Evolutionary conservation across 2,113 vertebrate genomes (phyloP), one percentile per base, ranked within the genome.

Genomic region (Antechinus stuartii): DNA sequence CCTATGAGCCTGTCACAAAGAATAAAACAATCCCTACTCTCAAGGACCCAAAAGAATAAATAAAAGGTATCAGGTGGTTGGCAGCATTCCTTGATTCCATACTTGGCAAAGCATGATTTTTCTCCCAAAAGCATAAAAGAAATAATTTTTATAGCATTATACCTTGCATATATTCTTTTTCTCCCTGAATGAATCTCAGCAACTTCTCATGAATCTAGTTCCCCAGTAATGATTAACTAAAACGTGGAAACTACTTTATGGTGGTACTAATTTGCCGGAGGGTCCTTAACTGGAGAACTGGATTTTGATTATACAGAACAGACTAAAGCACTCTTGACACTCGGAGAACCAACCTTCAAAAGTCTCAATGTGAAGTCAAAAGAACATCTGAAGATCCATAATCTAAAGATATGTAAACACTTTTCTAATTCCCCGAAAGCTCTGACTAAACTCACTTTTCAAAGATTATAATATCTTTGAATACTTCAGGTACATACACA

Each of bases 151-250:
- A 89, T 50, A 53, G 90, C 23, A 53, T 6, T n/a, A 49, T 90
- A 89, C 9, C 92, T 76, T 35, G 26, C 47, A 76, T 90, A 76
- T 25, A 92, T 76, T 93, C 50, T 93, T 93, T 89, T 57, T 90
- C 46, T 52, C 94, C 96, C 92, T 95, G 35, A 61, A 94, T 91
- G 91, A 55, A 76, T 92, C 84, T 42, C 53, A 92, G 54, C 53
- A 91, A 84, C 53, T 93, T 76, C 92, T 27, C 56, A 54, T 54
- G 91, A 97, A 91, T 96, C 53, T 22, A 91, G 92, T 42, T 96
- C 93, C 26, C 68, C 84, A 91, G 91, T 91, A 93, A 96, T 91
- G 94, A 95, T 96, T 90, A 96, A 95, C 95, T 49, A 90, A 30
- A 93, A 61, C 57, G 35, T 57, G 90, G 93, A 94, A 76, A 76